Evolutionary conservation across 2,113 vertebrate species (phyloP).

Genomic region (Bubalus kerabau): DNA sequence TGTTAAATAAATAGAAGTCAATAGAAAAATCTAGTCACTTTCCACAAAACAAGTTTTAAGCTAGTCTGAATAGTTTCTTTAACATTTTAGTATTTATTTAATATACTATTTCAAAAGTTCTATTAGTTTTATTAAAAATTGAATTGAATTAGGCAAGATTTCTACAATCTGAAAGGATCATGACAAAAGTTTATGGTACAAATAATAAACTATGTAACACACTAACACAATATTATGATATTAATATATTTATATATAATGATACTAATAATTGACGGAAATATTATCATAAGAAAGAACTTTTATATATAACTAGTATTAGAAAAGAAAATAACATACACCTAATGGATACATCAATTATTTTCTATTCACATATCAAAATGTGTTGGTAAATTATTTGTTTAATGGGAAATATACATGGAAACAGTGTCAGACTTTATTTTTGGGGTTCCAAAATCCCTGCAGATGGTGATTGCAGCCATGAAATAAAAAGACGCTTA

Average conservation of each 20-base stretch:
- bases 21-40: neutral
- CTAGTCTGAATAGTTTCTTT: constrained; percentile 26
- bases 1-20: constrained; percentile 14
- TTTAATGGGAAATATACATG: neutral
- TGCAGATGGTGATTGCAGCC: no score
- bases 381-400: neutral
- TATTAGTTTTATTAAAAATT: neutral
- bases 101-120: constrained; percentile 33
- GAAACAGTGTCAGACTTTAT: no score
- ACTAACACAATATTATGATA: neutral
- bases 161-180: neutral
- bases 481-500: no score
- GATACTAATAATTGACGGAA: neutral
- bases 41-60: constrained; percentile 15
- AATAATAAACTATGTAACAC: neutral
- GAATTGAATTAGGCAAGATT: neutral
- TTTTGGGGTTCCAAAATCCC: no score
- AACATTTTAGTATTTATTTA: constrained; percentile 22
- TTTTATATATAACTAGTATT: neutral
- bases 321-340: neutral
- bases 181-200: neutral
- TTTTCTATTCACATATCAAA: neutral
- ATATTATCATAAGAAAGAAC: neutral
- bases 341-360: neutral
- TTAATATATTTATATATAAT: neutral